Conservation (phyloP, 2,113 vertebrate species). For the Symphodus melops region DNA sequence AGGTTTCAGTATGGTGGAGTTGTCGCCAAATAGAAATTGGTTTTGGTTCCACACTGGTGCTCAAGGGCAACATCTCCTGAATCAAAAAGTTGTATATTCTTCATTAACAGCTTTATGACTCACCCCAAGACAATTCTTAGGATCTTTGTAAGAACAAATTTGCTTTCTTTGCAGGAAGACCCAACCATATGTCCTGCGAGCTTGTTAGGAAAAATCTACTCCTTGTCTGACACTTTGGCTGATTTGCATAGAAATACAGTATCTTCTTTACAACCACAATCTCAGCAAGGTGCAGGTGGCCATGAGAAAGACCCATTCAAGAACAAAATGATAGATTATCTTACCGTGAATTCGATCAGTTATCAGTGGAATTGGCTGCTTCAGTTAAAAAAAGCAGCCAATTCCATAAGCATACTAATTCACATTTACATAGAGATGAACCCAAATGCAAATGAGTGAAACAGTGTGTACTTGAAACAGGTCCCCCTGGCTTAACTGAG, state of each 20-base stretch:
- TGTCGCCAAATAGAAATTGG: too few relatives aligned
- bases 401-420: conserved; percentile 72
- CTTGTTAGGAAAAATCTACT: conserved; percentile 39
- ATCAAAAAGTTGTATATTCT: too few relatives aligned
- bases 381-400: conserved; percentile 35
- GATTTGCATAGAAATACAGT: conserved; percentile 64
- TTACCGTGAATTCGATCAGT: conserved; percentile 36
- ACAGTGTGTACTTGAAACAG: conserved; percentile 49
- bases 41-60: too few relatives aligned
- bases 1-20: too few relatives aligned
- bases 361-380: too few relatives aligned
- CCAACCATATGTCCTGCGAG: conserved; percentile 25
- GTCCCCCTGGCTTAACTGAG: conserved; percentile 39
- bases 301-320: conserved; percentile 28
- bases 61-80: too few relatives aligned
- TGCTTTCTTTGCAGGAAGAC: conserved; percentile 7
- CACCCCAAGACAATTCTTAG: too few relatives aligned
- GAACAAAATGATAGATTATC: conserved; percentile 62
- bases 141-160: too few relatives aligned
- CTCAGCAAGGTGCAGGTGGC: conserved; percentile 40
- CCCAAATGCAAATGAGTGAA: conserved; percentile 69
- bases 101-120: too few relatives aligned
- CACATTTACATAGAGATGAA: conserved; percentile 79
- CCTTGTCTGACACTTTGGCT: conserved; percentile 10
- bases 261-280: conserved; percentile 54